Evolutionary conservation across 2,888 invertebrate species (phyloP), one percentile per base, ranked within the genome.

Genomic region (Chymomyza fuscimana): DNA sequence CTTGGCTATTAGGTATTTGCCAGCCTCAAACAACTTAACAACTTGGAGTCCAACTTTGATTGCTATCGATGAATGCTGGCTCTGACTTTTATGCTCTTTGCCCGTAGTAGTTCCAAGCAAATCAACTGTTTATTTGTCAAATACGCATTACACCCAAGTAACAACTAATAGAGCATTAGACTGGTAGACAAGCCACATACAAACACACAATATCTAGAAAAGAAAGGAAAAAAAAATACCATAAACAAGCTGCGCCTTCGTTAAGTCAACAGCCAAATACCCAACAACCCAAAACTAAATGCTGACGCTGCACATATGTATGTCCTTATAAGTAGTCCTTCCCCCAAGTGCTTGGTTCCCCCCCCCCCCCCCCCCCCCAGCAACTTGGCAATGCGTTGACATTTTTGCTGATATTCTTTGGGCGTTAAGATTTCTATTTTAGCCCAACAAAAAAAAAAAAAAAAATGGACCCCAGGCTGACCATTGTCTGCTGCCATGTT

Each of bases 51-150:
- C 66, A 68, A 74, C 77, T 82, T 87, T 83, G 85, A 87, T 86
- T 86, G 86, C 79, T 76, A 87, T 85, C 84, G 75, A 67, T 68
- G 73, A 67, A 22, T 25, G n/a, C 25, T 63, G 15, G 2, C 67
- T 67, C 40, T 10, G 40, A 46, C 40, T 54, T 54, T 22, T 54
- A 19, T 54, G 16, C 54, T 15, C 10, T 54, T 54, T 54, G 16
- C 1, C 15, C n/a, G 54, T 19, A 19, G 54, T 7, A n/a, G 16
- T 32, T 32, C 32, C 32, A 74, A 76, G 74, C 79, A 80, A 87
- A 87, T 82, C 84, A 86, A 85, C 86, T 87, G 85, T 86, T 86
- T 86, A 87, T 86, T 86, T 86, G 85, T 86, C 84, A 87, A 86
- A 86, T 86, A 87, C 88, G 88, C 84, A 84, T 87, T 84, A 84